Percentiles rank a stretch among this genome's conserved stretches.
Conservation (phyloP, 2,888 invertebrate species). For the Ischnus inquisitorius region DNA sequence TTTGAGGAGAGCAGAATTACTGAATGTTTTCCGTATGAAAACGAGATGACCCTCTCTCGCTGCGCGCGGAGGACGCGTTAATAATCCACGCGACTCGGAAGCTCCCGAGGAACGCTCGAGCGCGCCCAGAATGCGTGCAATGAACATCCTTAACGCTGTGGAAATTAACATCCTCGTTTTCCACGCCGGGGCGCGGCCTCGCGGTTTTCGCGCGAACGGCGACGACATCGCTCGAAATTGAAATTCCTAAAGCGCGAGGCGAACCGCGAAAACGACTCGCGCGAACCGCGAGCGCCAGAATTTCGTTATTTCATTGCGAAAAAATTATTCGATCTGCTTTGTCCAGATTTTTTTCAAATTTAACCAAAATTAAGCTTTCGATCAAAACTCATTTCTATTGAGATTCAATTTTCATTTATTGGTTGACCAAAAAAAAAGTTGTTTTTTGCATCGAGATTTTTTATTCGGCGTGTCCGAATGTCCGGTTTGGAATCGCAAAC, state of each 20-base stretch:
- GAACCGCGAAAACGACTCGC: background rate
- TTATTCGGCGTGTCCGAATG: too few relatives aligned
- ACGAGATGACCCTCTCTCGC: background rate
- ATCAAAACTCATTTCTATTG: too few relatives aligned
- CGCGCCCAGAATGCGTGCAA: conserved; percentile 44
- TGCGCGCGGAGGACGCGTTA: conserved; percentile 17
- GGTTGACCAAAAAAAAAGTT: too few relatives aligned
- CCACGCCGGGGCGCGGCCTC: conserved; percentile 10
- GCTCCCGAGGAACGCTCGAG: conserved; percentile 15
- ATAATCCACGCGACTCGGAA: conserved; percentile 29
- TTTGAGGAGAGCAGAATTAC: conserved; percentile 16
- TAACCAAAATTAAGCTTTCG: background rate
- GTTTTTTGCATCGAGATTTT: too few relatives aligned
- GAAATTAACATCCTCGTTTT: conserved; percentile 51
- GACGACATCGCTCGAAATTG: conserved; percentile 19
- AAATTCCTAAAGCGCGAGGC: conserved; percentile 34
- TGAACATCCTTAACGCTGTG: background rate
- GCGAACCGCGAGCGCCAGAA: background rate
- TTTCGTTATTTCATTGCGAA: background rate
- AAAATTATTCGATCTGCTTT: background rate
- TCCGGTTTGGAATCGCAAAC: too few relatives aligned
- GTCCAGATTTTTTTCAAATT: background rate
- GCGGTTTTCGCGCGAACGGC: background rate
- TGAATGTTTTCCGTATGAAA: conserved; percentile 15
- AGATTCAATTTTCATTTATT: too few relatives aligned